Percentiles rank a stretch among this genome's conserved stretches.
These are phyloP conservation scores for Hypolimnas misippus DNA, from an alignment of 2,888 invertebrate species.

Conservation along the genomic window DNA sequence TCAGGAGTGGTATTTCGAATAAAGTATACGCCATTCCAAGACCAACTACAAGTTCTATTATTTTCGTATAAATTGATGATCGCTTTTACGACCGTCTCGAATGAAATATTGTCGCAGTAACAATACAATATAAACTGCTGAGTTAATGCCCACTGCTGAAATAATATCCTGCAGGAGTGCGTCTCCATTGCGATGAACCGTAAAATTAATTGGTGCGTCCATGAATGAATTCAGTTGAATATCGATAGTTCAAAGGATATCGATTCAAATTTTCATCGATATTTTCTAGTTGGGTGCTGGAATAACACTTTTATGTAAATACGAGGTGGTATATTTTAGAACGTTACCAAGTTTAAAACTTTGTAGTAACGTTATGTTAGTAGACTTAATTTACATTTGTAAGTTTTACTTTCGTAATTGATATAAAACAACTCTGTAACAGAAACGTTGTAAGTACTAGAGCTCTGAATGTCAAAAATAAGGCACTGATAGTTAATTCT, in stretches of 20 bases:
- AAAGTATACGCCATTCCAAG: conserved; percentile 43
- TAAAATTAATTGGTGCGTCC: neutral
- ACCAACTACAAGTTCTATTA: conserved; percentile 51
- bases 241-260: neutral
- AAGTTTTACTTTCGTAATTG: no score
- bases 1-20: conserved; percentile 29
- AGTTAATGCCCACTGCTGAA: conserved; percentile 50
- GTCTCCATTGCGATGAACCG: conserved; percentile 32
- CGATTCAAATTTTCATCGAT: neutral
- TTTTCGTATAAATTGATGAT: conserved; percentile 57
- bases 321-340: no score
- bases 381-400: no score
- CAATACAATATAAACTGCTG: conserved; percentile 51
- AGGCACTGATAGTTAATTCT: no score
- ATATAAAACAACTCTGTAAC: no score
- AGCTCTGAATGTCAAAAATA: no score
- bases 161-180: conserved; percentile 47
- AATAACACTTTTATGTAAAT: neutral
- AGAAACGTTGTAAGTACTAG: no score
- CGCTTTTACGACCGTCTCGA: conserved; percentile 39
- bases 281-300: neutral
- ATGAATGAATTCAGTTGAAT: neutral
- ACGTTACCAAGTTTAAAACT: no score
- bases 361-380: no score
- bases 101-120: conserved; percentile 48